Evolutionary conservation across 1,140 invertebrate genomes (phyloP).

Genomic region (Trichoplusia ni): DNA sequence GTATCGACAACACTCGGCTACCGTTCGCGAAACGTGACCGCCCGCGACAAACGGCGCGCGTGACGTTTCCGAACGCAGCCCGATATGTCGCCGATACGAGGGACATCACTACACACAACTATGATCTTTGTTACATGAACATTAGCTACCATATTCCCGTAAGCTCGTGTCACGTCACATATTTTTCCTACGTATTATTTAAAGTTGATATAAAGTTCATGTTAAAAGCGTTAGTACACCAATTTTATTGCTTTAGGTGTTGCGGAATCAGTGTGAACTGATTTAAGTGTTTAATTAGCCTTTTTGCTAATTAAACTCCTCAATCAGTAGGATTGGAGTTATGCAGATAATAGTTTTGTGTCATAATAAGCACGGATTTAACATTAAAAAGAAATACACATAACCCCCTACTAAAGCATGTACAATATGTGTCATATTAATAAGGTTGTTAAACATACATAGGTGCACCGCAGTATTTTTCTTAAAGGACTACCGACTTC

Average conservation of each 20-base stretch:
- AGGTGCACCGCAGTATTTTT: too few species aligned
- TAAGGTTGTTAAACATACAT: too few species aligned
- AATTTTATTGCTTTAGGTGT: slow-evolving; percentile 22
- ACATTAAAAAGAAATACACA: too few species aligned
- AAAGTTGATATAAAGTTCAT: slow-evolving; percentile 15
- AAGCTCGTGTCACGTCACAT: not conserved
- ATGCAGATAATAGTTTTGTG: too few species aligned
- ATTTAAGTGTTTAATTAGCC: not conserved
- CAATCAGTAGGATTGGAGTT: too few species aligned
- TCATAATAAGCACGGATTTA: too few species aligned
- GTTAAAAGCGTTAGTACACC: slow-evolving; percentile 25
- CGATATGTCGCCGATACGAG: slow-evolving; percentile 60
- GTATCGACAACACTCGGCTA: slow-evolving; percentile 57
- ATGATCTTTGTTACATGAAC: slow-evolving; percentile 18
- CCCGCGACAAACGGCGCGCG: slow-evolving; percentile 69
- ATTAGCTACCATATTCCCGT: not conserved
- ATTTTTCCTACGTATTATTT: slow-evolving; percentile 27
- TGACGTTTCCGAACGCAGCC: slow-evolving; percentile 62
- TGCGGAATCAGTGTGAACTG: not conserved
- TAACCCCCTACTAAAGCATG: too few species aligned
- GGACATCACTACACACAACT: slow-evolving; percentile 22
- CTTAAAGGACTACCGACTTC: too few species aligned
- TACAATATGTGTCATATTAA: too few species aligned
- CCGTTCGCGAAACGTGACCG: slow-evolving; percentile 70
- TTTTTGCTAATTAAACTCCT: too few species aligned